These are phyloP conservation scores for Caenorhabditis virilis DNA, from an alignment of 2,888 invertebrate genomes.

Conservation along the genomic window DNA sequence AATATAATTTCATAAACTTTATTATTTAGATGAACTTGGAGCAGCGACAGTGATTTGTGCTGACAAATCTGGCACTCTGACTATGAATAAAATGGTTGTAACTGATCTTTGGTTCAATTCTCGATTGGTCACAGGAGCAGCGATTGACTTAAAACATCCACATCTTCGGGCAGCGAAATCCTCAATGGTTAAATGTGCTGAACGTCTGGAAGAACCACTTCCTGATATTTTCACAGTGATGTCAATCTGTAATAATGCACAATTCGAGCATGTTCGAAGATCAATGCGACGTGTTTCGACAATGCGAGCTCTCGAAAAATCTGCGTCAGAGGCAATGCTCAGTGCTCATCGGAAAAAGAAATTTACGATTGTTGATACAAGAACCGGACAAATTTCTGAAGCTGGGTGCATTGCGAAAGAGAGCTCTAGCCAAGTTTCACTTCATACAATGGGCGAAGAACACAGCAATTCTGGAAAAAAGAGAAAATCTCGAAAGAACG, in stretches of 20 bases:
- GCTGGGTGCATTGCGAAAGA: conserved; percentile 32
- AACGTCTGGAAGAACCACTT: conserved; percentile 57
- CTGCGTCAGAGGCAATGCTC: conserved; percentile 48
- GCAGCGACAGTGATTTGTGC: conserved; percentile 93
- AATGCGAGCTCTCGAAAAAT: conserved; percentile 59
- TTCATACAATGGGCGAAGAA: conserved; percentile 12
- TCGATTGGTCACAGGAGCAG: conserved; percentile 43
- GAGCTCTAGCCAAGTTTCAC: conserved; percentile 8
- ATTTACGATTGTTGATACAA: conserved; percentile 60
- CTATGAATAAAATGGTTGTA: conserved; percentile 87
- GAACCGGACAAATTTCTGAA: conserved; percentile 60
- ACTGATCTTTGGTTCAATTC: conserved; percentile 64
- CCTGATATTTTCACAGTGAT: conserved; percentile 64
- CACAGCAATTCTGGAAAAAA: conserved; percentile 2
- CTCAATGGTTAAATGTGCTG: conserved; percentile 43
- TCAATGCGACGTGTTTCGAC: conserved; percentile 53
- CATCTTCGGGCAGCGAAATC: conserved; percentile 57
- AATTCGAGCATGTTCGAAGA: conserved; percentile 55
- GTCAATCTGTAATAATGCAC: conserved; percentile 65
- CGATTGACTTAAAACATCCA: conserved; percentile 57
- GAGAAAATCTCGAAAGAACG: conserved; percentile 25
- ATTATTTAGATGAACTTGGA: conserved; percentile 75
- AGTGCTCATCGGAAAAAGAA: conserved; percentile 59
- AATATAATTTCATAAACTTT: neutral
- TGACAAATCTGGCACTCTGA: conserved; percentile 95